A percentile compares a stretch with the other conserved stretches of the same genome.
Conservation (phyloP, 2,113 vertebrate genomes). For the Phaethon lepturus region DNA sequence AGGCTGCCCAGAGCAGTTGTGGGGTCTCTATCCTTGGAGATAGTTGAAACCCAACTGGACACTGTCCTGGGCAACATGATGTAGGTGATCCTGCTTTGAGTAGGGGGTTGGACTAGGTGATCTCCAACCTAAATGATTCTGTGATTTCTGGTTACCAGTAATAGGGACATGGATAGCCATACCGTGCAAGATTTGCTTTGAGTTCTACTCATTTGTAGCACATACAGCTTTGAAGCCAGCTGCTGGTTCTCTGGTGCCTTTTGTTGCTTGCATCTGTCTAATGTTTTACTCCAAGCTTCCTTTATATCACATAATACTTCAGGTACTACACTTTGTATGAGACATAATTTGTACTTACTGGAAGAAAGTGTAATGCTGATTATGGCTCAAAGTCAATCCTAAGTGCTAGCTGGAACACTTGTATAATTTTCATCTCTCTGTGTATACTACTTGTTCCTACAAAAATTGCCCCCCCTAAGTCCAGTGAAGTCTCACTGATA, state of each 20-base stretch:
- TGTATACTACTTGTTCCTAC: background rate
- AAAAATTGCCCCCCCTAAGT: slow-evolving; percentile 36
- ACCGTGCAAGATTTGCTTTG: background rate
- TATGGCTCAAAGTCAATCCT: background rate
- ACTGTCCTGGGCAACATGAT: background rate
- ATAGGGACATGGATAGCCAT: background rate
- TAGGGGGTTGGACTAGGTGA: background rate
- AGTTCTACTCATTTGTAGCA: background rate
- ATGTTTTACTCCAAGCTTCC: background rate
- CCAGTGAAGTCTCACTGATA: slow-evolving; percentile 7
- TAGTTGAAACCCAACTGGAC: background rate
- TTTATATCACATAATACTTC: background rate
- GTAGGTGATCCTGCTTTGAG: background rate
- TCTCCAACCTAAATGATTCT: background rate
- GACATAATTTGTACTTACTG: slow-evolving; percentile 9
- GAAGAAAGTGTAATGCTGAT: background rate
- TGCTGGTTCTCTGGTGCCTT: background rate
- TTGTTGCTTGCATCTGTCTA: background rate
- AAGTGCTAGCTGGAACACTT: background rate
- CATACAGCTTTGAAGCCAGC: background rate
- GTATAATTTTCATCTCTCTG: slow-evolving; percentile 1
- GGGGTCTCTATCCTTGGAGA: background rate
- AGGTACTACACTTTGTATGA: background rate
- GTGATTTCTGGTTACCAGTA: background rate
- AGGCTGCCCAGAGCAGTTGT: background rate